Conservation (phyloP, 1,140 invertebrate genomes). For the Brachionus manjavacas region DNA sequence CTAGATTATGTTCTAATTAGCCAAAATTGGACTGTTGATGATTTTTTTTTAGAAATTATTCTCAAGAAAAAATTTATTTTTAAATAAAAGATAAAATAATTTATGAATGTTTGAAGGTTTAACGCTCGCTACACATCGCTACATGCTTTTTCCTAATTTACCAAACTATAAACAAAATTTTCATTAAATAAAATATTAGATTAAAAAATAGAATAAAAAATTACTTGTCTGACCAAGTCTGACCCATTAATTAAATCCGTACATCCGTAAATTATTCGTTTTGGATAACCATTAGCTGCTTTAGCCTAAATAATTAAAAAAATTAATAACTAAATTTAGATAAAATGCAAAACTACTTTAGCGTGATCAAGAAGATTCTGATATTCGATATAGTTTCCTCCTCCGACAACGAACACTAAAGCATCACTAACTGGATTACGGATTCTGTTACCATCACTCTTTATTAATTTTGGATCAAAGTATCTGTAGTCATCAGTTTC, state of each 20-base stretch:
- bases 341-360: neutral
- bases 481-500: slow-evolving; percentile 82
- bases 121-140: neutral
- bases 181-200: neutral
- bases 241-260: slow-evolving; percentile 84
- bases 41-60: neutral
- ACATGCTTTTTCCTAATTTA: slow-evolving; percentile 34
- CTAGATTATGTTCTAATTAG: too few species aligned
- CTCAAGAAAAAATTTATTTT: neutral
- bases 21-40: neutral
- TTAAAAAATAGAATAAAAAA: neutral
- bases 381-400: slow-evolving; percentile 98
- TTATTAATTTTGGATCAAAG: slow-evolving; percentile 81
- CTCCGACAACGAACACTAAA: slow-evolving; percentile 92
- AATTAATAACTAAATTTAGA: neutral
- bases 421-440: slow-evolving; percentile 57
- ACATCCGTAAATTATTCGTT: slow-evolving; percentile 86
- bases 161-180: neutral
- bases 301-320: slow-evolving; percentile 58
- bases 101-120: neutral
- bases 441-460: slow-evolving; percentile 1
- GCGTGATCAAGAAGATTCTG: slow-evolving; percentile 71
- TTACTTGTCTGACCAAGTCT: slow-evolving; percentile 84
- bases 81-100: neutral
- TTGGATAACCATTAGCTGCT: slow-evolving; percentile 62